Base-by-base conservation (phyloP, 1,140 invertebrate species). In the Orius laevigatus region DNA sequence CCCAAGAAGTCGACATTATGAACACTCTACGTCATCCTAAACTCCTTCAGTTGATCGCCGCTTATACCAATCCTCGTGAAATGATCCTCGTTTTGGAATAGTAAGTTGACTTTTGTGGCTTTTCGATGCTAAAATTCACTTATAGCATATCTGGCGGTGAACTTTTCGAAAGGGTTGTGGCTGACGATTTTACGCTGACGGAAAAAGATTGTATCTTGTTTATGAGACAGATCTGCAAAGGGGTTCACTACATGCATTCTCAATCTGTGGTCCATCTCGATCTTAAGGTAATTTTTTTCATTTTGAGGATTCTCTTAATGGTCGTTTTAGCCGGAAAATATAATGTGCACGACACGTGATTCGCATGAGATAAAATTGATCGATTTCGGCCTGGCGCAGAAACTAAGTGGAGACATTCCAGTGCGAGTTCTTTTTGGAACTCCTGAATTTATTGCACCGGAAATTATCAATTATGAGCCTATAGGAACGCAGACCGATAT, bases 81-180 rank as follows among this genome's bases (percentile, higher is more conserved):
- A 84, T 90, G 61, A 75, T 90, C 20, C 82, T 97, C 70, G 75
- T 97, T 15, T 87, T 87, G 59, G 91, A 97, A 73, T 93, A 89
- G 90, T 94, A 72, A 81, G 85, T n/a, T n/a, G n/a, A n/a, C n/a
- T n/a, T n/a, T 14, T 44, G 5, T 25, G 11, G 3, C 40, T 20
- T 39, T 41, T n/a, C 8, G 3, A 15, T 48, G 44, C 10, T 46
- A 8, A 18, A 46, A 32, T 45, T 45, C n/a, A 41, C 16, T 58
- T 64, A 18, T 60, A 92, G 90, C 59, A 81, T 93, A 58, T 82
- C 82, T 54, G 90, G 90, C 15, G 90, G 89, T 1, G 89, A 95
- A 64, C 66, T 95, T 20, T 93, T 94, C 58, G 89, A 93, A 60
- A 70, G 89, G 47, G 84, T 94, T 5, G 83, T 88, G 0, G 85